Base-by-base conservation (phyloP, 2,888 invertebrate genomes). In the Cataglyphis cursor region DNA sequence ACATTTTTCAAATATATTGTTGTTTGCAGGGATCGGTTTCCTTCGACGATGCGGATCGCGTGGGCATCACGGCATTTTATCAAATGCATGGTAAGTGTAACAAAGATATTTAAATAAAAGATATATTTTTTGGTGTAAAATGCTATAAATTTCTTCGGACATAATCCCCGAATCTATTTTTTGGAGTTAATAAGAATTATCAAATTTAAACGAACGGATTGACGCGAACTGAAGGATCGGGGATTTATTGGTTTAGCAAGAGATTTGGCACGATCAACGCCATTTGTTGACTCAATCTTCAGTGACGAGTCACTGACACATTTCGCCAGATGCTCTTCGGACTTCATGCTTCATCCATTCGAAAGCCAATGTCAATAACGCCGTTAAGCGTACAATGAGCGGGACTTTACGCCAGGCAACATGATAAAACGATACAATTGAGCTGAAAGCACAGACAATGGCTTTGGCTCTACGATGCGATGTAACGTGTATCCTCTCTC, bases 41-140 rank as follows among this genome's bases (percentile, higher is more conserved):
- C 1, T 99, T 99, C 94, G 97, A 97, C 90, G 98, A 98, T 4
- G 97, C 98, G 0, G 98, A 99, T 95, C 96, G 99, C 76, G 96
- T 98, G 85, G 98, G 98, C 57, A 97, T 98, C 88, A 97, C 98
- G 0, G 97, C 97, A 10, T 97, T 99, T 92, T 97, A 97, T 95
- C 98, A 98, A 96, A 97, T 98, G 92, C 98, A 98, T 96, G 97
- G 98, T 97, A 95, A 95, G 94, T 90, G 21, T 15, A 21, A 75
- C 12, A 12, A 6, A 54, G 15, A n/a, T 0, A 41, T 3, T 61
- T 2, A 24, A 48, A 75, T 41, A 41, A 12, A 41, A 21, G n/a
- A 31, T 35, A 9, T 1, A 61, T 12, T 35, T 35, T 28, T 28
- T 2, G 1, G 28, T 5, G n/a, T 35, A 41, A 31, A 68, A 3